Base-by-base conservation (phyloP, 2,888 invertebrate species). In the Xestia c-nigrum region DNA sequence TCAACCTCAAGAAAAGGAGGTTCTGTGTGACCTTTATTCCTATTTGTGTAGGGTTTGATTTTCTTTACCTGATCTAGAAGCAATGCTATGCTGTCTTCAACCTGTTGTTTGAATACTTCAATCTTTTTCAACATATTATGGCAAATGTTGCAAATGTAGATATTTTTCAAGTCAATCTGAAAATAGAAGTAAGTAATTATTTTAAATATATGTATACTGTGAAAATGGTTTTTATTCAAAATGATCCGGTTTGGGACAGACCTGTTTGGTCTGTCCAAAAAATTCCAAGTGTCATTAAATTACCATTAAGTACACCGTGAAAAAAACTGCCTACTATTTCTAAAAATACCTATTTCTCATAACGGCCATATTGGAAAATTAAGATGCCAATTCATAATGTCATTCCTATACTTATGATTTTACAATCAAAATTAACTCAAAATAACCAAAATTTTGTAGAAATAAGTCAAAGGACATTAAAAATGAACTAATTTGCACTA, bases 71-170 rank as follows among this genome's bases (percentile, higher is more conserved):
- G 89, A 10, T 89, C 83, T 10, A 85, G 89, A 5, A 95, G 85
- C 21, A 89, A 69, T 0, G 78, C 72, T 10, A 89, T 64, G 63
- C 89, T 92, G 0, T 91, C 85, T 74, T 91, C 87, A 0, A 94
- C 91, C 84, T 94, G 93, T 1, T 79, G 76, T 65, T 88, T 91
- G 66, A 96, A 96, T 1, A 72, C 12, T 1, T 92, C 89, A 21
- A 94, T 92, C 78, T 93, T 94, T 24, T 88, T 90, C 21, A 95
- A 78, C 70, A 92, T 89, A 19, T 69, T 85, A 76, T 96, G 96
- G 55, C 96, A 96, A 5, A 80, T 10, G 2, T 80, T 12, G 66
- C 96, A 96, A 0, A 94, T 87, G 14, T 89, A 69, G 6, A 74
- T 63, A 3, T 81, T 85, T 16, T 86, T 61, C 52, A 83, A 79